These are phyloP conservation scores for Centruroides sculpturatus DNA, from an alignment of 1,140 invertebrate species.

Conservation along the genomic window DNA sequence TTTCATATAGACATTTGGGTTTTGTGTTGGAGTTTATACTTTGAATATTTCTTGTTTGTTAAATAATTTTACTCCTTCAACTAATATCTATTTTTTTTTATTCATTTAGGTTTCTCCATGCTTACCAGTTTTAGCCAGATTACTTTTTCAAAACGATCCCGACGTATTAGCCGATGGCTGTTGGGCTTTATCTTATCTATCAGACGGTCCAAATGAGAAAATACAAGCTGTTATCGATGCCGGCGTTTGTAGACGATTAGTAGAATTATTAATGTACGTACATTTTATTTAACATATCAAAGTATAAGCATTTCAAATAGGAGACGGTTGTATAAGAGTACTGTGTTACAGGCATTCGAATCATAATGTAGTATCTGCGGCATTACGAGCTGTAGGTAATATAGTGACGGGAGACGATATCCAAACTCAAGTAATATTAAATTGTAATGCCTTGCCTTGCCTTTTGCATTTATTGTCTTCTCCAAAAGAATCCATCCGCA, in stretches of 20 bases:
- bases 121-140: constrained; percentile 67
- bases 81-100: not conserved
- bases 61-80: too few relatives aligned
- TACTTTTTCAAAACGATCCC: constrained; percentile 75
- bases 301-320: too few relatives aligned
- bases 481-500: constrained; percentile 69
- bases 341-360: constrained; percentile 55
- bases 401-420: constrained; percentile 96
- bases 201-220: constrained; percentile 94
- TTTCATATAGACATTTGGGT: too few relatives aligned
- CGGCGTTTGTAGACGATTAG: constrained; percentile 81
- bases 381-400: constrained; percentile 87
- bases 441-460: constrained; percentile 76
- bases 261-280: constrained; percentile 77
- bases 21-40: too few relatives aligned
- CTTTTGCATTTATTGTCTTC: constrained; percentile 64
- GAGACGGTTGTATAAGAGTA: not conserved
- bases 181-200: constrained; percentile 88
- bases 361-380: constrained; percentile 85
- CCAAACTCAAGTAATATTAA: constrained; percentile 88
- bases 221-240: constrained; percentile 96
- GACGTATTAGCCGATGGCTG: constrained; percentile 91
- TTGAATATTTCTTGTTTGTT: too few relatives aligned
- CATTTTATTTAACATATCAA: not conserved
- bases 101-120: constrained; percentile 42